Percentiles rank a stretch among this genome's conserved stretches.
Conservation (phyloP, 2,797 vertebrate species). For the Adelosebastes latens region DNA sequence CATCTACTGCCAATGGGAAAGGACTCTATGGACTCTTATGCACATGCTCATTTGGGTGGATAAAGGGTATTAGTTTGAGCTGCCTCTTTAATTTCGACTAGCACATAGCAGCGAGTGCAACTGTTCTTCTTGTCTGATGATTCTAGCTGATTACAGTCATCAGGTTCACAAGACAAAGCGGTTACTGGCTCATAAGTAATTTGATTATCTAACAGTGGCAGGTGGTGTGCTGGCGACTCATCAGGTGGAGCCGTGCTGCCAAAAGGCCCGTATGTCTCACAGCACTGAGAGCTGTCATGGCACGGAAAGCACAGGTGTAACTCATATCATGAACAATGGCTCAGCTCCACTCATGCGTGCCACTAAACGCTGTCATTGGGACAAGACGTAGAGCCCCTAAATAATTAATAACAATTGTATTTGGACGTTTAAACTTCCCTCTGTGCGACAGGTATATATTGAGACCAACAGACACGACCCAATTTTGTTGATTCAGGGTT, state of each 20-base stretch:
- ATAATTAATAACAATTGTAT: background rate
- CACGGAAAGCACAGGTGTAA: background rate
- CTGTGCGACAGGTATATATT: background rate
- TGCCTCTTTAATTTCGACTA: background rate
- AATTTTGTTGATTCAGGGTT: background rate
- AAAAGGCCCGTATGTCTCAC: background rate
- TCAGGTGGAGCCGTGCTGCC: slow-evolving; percentile 15
- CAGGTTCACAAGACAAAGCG: slow-evolving; percentile 8
- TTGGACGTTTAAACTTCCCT: background rate
- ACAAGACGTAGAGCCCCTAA: background rate
- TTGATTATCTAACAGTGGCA: slow-evolving; percentile 30
- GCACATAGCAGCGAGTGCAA: background rate
- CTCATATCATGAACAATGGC: background rate
- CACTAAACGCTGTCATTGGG: background rate
- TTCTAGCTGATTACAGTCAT: slow-evolving; percentile 5
- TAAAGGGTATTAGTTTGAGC: background rate
- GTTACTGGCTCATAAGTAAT: slow-evolving; percentile 18
- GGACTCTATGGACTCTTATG: accelerated
- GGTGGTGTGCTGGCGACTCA: slow-evolving; percentile 14
- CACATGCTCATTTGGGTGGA: no score
- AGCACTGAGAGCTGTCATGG: background rate
- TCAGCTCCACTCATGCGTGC: background rate
- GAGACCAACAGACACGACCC: background rate
- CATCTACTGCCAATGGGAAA: no score
- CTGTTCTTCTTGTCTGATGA: background rate